A percentile compares a stretch with the other conserved stretches of the same genome.
Conservation (phyloP, 2,797 vertebrate species). For the Galagoides demidoff region DNA sequence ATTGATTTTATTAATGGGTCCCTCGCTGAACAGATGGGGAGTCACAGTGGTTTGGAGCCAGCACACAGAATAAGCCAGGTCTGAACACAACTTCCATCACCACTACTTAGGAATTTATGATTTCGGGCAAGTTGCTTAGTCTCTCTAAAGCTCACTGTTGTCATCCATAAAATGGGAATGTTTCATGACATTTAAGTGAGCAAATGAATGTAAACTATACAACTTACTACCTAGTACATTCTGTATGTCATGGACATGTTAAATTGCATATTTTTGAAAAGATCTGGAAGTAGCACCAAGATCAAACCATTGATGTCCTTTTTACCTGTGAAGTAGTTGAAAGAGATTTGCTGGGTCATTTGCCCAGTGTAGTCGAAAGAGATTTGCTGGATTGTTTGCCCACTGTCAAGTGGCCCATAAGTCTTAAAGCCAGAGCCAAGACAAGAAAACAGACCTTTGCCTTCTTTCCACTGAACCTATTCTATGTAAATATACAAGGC, state of each 20-base stretch:
- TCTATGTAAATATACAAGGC: background rate
- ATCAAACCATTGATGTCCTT: background rate
- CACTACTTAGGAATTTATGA: background rate
- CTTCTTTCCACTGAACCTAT: background rate
- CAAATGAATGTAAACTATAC: background rate
- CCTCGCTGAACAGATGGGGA: background rate
- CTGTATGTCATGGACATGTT: background rate
- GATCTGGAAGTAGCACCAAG: background rate
- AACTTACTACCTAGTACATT: background rate
- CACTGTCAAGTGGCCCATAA: background rate
- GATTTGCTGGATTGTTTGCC: background rate
- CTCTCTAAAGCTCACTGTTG: background rate
- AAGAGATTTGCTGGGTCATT: background rate
- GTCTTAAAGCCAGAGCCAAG: background rate
- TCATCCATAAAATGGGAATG: slow-evolving; percentile 44
- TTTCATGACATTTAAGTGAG: slow-evolving; percentile 18
- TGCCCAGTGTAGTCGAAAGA: background rate
- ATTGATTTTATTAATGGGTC: slow-evolving; percentile 48
- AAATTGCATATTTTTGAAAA: background rate
- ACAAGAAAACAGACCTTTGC: background rate
- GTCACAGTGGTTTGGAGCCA: background rate
- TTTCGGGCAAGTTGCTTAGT: background rate
- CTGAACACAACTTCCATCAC: background rate
- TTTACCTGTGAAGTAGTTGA: background rate
- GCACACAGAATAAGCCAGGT: background rate